Evolutionary conservation across 2,888 invertebrate species (phyloP).

Genomic region (Drepana falcataria): DNA sequence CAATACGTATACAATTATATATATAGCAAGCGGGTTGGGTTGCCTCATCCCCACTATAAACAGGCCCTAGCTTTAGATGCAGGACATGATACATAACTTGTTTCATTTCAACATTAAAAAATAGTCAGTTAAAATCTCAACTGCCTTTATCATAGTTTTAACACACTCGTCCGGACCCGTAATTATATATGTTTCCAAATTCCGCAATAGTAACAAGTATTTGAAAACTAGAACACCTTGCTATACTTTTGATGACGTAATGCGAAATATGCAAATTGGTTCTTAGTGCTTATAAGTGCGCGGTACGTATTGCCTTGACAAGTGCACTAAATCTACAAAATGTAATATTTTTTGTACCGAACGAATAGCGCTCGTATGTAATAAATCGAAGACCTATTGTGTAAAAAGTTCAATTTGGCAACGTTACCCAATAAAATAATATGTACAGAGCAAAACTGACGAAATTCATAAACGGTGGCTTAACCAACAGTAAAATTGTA

Average conservation of each 20-base stretch:
- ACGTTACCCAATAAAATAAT: not conserved
- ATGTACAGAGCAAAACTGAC: not conserved
- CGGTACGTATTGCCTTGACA: not conserved
- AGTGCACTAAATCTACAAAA: not conserved
- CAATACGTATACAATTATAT: constrained; percentile 1
- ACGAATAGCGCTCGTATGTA: not conserved
- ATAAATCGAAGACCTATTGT: not conserved
- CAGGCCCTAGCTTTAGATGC: constrained; percentile 42
- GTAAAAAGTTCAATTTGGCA: not conserved
- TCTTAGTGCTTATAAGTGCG: not conserved
- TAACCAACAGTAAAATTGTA: not conserved
- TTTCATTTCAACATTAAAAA: constrained; percentile 47
- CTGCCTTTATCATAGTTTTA: constrained; percentile 37
- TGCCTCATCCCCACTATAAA: constrained; percentile 40
- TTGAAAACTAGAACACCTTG: constrained; percentile 13
- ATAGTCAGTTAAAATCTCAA: constrained; percentile 41
- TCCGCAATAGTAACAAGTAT: constrained; percentile 11
- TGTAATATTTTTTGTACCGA: not conserved
- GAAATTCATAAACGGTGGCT: not conserved
- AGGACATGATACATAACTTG: constrained; percentile 41
- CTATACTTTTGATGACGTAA: constrained; percentile 2
- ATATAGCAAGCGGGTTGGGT: constrained; percentile 38
- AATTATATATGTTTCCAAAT: constrained; percentile 8
- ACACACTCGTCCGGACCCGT: constrained; percentile 17
- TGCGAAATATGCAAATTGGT: not conserved